These are phyloP conservation scores for Myripristis jacobus DNA, from an alignment of 2,797 vertebrate species.

Conservation along the genomic window DNA sequence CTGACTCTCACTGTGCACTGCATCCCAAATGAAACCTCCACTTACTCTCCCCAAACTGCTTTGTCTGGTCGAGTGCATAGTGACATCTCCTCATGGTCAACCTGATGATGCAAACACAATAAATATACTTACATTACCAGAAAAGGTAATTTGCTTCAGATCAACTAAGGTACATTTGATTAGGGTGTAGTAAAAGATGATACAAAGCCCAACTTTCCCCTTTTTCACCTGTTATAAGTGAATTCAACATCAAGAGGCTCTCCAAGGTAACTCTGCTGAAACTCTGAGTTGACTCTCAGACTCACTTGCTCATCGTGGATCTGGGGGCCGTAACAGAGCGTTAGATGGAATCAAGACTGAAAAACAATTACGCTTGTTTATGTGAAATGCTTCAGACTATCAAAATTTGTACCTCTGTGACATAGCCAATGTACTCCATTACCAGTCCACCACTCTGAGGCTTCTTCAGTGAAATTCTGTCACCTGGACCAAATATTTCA, in stretches of 20 bases:
- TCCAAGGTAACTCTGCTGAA: slow-evolving; percentile 87
- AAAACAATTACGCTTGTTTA: background rate
- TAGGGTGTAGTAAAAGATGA: background rate
- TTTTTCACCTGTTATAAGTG: slow-evolving; percentile 86
- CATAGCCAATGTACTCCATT: slow-evolving; percentile 85
- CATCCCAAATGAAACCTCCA: background rate
- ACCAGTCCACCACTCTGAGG: slow-evolving; percentile 71
- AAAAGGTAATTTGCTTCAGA: background rate
- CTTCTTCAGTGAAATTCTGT: slow-evolving; percentile 89
- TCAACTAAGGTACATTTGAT: background rate
- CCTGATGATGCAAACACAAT: slow-evolving; percentile 72
- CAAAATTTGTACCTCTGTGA: slow-evolving; percentile 85
- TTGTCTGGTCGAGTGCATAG: slow-evolving; percentile 87
- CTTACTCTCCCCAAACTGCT: slow-evolving; percentile 86
- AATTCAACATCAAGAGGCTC: slow-evolving; percentile 96
- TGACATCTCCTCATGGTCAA: slow-evolving; percentile 91
- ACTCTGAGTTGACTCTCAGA: slow-evolving; percentile 87
- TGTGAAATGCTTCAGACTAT: background rate
- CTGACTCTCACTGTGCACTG: background rate
- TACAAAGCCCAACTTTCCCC: background rate
- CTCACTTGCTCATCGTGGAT: slow-evolving; percentile 89
- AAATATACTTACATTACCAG: background rate
- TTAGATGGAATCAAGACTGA: background rate
- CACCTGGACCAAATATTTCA: slow-evolving; percentile 81
- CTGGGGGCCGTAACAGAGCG: slow-evolving; percentile 66